Evolutionary conservation across 2,888 invertebrate genomes (phyloP).

Genomic region (Heteropelma amictum): DNA sequence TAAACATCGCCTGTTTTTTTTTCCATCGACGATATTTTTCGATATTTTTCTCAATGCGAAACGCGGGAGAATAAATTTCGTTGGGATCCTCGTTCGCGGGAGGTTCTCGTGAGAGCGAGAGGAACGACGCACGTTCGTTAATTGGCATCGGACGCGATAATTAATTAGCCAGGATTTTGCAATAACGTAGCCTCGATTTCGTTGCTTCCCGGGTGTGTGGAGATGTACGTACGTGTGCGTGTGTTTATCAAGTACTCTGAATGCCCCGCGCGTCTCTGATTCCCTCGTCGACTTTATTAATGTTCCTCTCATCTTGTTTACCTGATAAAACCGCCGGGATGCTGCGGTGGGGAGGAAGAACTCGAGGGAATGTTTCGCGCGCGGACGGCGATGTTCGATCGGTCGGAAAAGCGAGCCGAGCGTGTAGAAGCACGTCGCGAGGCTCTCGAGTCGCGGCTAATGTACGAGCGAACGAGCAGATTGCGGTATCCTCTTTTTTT

Average conservation of each 20-base stretch:
- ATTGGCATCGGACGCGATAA: conserved; percentile 41
- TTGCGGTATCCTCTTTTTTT: neutral
- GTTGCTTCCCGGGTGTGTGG: conserved; percentile 9
- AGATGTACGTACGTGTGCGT: neutral
- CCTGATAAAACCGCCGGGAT: conserved; percentile 63
- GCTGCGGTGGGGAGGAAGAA: conserved; percentile 25
- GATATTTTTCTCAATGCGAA: too few species aligned
- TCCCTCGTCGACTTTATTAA: conserved; percentile 73
- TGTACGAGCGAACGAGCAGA: conserved; percentile 55
- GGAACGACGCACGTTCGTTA: conserved; percentile 28
- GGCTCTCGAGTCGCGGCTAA: conserved; percentile 66
- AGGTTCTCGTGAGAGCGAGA: conserved; percentile 26
- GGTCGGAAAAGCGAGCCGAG: conserved; percentile 71
- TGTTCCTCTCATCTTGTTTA: conserved; percentile 72
- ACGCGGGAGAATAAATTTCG: too few species aligned
- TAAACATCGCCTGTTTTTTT: too few species aligned
- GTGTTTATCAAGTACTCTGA: neutral
- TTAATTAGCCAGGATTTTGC: conserved; percentile 40
- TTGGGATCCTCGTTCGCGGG: conserved; percentile 9
- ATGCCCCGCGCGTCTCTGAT: conserved; percentile 52
- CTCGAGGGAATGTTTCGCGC: conserved; percentile 48
- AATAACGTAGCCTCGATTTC: conserved; percentile 31
- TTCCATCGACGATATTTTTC: too few species aligned
- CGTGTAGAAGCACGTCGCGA: conserved; percentile 63
- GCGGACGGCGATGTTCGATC: conserved; percentile 70